Base-by-base conservation (phyloP, 2,797 vertebrate species). In the Picus viridis region DNA sequence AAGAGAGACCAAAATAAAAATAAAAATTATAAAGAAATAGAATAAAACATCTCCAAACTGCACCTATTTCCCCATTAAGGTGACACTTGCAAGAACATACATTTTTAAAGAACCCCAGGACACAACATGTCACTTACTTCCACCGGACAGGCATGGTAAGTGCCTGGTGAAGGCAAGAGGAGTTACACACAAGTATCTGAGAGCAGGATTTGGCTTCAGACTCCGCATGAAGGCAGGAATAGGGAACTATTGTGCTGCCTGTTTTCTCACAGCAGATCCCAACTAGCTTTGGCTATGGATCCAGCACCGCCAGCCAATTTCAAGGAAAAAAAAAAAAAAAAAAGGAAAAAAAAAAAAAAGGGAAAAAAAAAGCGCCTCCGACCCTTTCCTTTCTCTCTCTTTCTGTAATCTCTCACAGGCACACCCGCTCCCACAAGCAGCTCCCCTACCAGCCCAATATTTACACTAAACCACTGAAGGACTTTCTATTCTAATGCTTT, bases 381-480 rank as follows among this genome's bases (percentile, higher is more conserved):
- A 96, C 89, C 87, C 94, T 95, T 96, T 95, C 93, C 92, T 96
- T 96, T 95, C 96, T 97, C 93, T 96, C 88, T 93, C 90, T 92
- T 96, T 97, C 94, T 47, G 73, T 96, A 96, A 97, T 97, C 94
- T 96, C 76, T 32, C 56, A 71, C 88, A 97, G 92, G 90, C 92
- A 94, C 90, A 95, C 94, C 78, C 64, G 83, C 91, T 97, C 95
- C 94, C 88, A 95, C 96, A 94, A 93, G 88, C 94, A 91, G 95
- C 90, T 97, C 92, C 95, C 96, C 94, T 94, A 88, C 89, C 94
- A 94, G 92, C 95, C 95, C 94, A 96, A 94, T 92, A 97, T 95
- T 96, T 95, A 96, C 93, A 93, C 93, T 95, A 93, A 97, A 94
- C 91, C 97, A 93, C 96, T 95, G 94, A 96, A 97, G 93, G 94